phyloP scores from a whole-genome alignment of 30 jellyfish, hydroid and myxozoan species.

The Hydra vulgaris region DNA sequence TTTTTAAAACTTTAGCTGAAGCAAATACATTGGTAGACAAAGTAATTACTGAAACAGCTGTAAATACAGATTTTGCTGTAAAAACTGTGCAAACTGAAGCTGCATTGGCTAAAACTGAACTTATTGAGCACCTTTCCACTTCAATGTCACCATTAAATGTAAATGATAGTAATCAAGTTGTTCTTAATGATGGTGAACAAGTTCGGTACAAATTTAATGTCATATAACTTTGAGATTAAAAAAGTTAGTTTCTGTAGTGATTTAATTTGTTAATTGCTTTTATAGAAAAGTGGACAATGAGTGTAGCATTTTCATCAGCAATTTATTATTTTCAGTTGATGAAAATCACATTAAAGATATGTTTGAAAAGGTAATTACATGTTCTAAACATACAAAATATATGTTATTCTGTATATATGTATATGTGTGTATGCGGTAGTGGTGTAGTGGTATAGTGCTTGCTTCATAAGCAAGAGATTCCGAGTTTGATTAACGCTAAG shows the following conservation, averaged over 20 bases:
- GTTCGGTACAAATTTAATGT: not conserved
- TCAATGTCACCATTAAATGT: not conserved
- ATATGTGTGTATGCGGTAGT: too few species aligned
- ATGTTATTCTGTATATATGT: too few species aligned
- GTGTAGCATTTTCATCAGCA: slow-evolving; percentile 67
- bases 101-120: not conserved
- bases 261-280: not conserved
- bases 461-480: too few species aligned
- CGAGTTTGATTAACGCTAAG: too few species aligned
- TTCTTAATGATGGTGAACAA: not conserved
- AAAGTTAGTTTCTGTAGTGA: too few species aligned
- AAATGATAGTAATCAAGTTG: not conserved
- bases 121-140: not conserved
- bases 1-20: too few species aligned
- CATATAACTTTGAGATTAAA: too few species aligned
- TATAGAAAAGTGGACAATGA: slow-evolving; percentile 54
- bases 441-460: too few species aligned
- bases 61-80: not conserved
- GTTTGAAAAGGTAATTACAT: slow-evolving; percentile 35
- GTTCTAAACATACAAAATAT: too few species aligned
- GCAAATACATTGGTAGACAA: not conserved
- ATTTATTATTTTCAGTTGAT: slow-evolving; percentile 47
- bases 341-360: slow-evolving; percentile 30
- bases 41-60: not conserved
- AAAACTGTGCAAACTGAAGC: not conserved